Percentiles rank a stretch among this genome's conserved stretches.
These are phyloP conservation scores for Eretmochelys imbricata DNA, from an alignment of 2,113 vertebrate species.

Conservation along the genomic window DNA sequence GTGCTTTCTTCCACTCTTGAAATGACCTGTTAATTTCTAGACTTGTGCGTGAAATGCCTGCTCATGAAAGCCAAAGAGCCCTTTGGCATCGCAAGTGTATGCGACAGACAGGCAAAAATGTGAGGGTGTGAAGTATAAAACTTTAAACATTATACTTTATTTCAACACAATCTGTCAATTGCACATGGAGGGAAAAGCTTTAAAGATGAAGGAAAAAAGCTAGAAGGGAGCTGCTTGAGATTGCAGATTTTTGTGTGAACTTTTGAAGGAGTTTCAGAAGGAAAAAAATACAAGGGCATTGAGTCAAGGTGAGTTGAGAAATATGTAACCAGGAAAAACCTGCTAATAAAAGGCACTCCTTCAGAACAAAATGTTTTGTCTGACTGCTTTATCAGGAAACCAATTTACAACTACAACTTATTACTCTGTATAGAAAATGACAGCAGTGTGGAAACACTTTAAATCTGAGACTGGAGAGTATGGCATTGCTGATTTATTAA, in stretches of 20 bases:
- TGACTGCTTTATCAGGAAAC: slow-evolving; percentile 51
- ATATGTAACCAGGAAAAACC: slow-evolving; percentile 57
- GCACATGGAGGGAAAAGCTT: not conserved
- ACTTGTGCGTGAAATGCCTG: not conserved
- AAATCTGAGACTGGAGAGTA: slow-evolving; percentile 23
- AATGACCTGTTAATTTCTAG: not conserved
- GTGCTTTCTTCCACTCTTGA: not conserved
- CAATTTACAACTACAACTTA: slow-evolving; percentile 68
- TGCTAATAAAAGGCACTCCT: slow-evolving; percentile 67
- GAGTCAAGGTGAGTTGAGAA: slow-evolving; percentile 74
- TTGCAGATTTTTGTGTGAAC: not conserved
- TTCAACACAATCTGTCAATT: not conserved
- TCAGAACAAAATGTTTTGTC: slow-evolving; percentile 69
- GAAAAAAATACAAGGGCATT: slow-evolving; percentile 33
- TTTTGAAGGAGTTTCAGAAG: not conserved
- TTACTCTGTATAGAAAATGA: slow-evolving; percentile 48
- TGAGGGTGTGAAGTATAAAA: not conserved
- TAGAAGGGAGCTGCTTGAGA: not conserved
- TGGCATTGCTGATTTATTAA: not conserved
- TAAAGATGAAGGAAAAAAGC: not conserved
- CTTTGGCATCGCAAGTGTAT: not conserved
- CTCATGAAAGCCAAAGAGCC: not conserved
- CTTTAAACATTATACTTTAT: not conserved
- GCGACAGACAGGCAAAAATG: not conserved
- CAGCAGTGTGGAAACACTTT: not conserved